Percentiles rank a stretch among this genome's conserved stretches.
These are phyloP conservation scores for Alosa alosa DNA, from an alignment of 2,113 vertebrate genomes.

Conservation along the genomic window DNA sequence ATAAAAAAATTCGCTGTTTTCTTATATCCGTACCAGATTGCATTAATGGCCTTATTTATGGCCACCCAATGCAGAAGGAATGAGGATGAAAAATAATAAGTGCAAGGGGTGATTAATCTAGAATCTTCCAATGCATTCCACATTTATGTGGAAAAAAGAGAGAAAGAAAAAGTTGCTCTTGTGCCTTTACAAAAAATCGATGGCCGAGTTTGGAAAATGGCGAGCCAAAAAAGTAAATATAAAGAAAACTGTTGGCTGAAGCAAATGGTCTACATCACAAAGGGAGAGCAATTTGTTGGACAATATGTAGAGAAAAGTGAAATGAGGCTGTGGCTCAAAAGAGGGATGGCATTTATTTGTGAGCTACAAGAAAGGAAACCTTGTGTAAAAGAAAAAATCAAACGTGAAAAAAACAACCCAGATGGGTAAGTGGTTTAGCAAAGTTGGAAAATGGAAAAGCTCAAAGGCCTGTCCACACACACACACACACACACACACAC, in stretches of 20 bases:
- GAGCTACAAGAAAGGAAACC: no score
- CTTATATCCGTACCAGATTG: slow-evolving; percentile 63
- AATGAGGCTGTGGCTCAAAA: no score
- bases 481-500: no score
- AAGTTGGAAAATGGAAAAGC: no score
- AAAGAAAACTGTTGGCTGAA: not conserved
- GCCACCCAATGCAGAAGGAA: slow-evolving; percentile 46
- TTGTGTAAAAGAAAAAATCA: no score
- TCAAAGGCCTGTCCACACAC: no score
- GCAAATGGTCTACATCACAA: not conserved
- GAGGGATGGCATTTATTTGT: no score
- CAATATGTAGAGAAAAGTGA: no score
- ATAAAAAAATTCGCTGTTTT: slow-evolving; percentile 61
- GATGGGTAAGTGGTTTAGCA: no score
- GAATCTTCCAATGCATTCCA: slow-evolving; percentile 55
- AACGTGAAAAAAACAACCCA: no score
- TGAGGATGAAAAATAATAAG: slow-evolving; percentile 44
- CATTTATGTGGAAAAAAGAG: slow-evolving; percentile 59
- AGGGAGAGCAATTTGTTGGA: no score
- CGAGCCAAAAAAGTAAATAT: slow-evolving; percentile 36
- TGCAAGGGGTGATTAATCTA: slow-evolving; percentile 55
- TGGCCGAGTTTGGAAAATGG: slow-evolving; percentile 54
- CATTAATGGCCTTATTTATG: slow-evolving; percentile 71
- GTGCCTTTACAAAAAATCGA: slow-evolving; percentile 60
- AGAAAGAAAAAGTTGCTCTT: not conserved